Conservation (phyloP, 2,888 invertebrate species). For the Caenorhabditis sp. region DNA sequence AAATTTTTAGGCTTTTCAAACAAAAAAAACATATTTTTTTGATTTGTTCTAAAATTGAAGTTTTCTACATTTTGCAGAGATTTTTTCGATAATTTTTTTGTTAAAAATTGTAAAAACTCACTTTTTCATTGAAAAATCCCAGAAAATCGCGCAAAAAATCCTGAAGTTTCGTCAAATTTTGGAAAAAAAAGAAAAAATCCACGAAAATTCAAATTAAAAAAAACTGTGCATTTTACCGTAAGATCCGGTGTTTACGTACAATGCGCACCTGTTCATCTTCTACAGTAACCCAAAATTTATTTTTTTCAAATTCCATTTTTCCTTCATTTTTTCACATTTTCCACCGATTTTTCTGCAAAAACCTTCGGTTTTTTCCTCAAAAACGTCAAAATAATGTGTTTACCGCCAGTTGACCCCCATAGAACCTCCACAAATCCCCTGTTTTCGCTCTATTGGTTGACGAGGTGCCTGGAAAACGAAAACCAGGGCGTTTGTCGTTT, state of each 20-base stretch:
- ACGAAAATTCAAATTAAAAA: not conserved
- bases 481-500: not conserved
- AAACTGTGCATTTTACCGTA: slow-evolving; percentile 10
- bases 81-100: not conserved
- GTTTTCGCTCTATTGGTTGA: slow-evolving; percentile 29
- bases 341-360: not conserved
- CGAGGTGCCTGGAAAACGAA: not conserved
- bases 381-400: not conserved
- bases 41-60: too few species aligned
- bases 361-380: not conserved
- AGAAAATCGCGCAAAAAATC: not conserved
- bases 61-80: too few species aligned
- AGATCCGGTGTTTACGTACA: not conserved
- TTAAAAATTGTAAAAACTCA: not conserved
- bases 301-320: too few species aligned
- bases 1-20: not conserved
- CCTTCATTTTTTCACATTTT: slow-evolving; percentile 1
- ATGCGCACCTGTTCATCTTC: not conserved
- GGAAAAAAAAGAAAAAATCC: too few species aligned
- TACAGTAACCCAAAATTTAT: slow-evolving; percentile 15
- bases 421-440: slow-evolving; percentile 23
- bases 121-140: not conserved
- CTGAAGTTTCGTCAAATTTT: too few species aligned
- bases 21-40: too few species aligned
- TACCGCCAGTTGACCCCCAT: not conserved